Base-by-base conservation (phyloP, 2,797 vertebrate species). In the Garrulus glandarius region DNA sequence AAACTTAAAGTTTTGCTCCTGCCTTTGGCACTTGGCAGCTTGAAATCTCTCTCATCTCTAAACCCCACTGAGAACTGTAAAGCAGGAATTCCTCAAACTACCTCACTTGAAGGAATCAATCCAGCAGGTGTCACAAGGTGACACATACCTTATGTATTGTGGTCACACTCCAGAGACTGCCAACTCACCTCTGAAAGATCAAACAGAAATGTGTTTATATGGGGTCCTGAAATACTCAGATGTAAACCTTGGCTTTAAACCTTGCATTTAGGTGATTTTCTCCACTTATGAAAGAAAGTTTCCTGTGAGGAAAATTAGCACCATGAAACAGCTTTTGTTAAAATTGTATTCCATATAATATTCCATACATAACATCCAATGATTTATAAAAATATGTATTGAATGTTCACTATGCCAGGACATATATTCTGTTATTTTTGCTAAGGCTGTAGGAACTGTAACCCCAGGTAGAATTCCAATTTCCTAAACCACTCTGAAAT, bases 51-150 rank as follows among this genome's bases (percentile, higher is more conserved):
- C 78, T 95, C 69, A 78, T 96, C 65, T 87, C 57, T 84, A 63
- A 89, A 94, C n/a, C 57, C 46, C 50, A 37, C 82, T 17, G 79
- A 83, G 87, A 96, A 93, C 76, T 68, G 30, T 47, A 46, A 91
- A 69, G 69, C 4, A 91, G 65, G 79, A 91, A 94, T 80, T 87
- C 79, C 93, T 93, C 64, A 85, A 81, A 83, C 79, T 76, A 50
- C 56, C 37, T 92, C 27, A 86, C 90, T 84, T 86, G 91, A 92
- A 93, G 84, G 76, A 91, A 89, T 91, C 71, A 89, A 91, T 89
- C 79, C 82, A 92, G 84, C 20, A 78, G 89, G 69, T 84, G 91
- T 89, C 94, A 95, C 34, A 80, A 89, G 91, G 93, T 96, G 95
- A 91, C 68, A 91, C 30, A 43, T 64, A 56, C 71, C 44, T 89